These are phyloP conservation scores for Temnothorax unifasciatus DNA, from an alignment of 2,888 invertebrate species.

Conservation along the genomic window DNA sequence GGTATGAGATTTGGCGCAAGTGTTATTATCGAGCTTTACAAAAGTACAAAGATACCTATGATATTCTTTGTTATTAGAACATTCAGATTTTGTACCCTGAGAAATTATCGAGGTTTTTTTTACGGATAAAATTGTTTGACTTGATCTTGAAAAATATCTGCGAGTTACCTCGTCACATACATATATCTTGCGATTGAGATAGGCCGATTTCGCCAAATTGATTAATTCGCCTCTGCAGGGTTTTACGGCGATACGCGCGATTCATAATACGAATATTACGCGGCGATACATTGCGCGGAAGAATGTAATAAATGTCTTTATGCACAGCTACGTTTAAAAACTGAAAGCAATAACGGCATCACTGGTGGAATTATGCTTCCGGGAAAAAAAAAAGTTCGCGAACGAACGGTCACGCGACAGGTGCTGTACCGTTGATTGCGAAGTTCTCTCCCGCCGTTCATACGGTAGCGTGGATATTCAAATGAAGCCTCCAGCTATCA, in stretches of 20 bases:
- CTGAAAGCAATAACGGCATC: conserved; percentile 39
- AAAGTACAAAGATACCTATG: not conserved
- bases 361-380: conserved; percentile 31
- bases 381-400: conserved; percentile 5
- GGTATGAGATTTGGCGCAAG: not conserved
- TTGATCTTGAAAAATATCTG: not conserved
- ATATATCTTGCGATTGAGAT: not conserved
- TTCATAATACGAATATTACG: conserved; percentile 5
- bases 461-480: conserved; percentile 38
- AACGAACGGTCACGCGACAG: conserved; percentile 53
- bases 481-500: conserved; percentile 43
- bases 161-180: not conserved
- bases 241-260: not conserved
- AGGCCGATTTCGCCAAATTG: conserved; percentile 16
- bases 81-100: not conserved
- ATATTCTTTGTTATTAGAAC: not conserved
- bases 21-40: not conserved
- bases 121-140: not conserved
- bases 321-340: conserved; percentile 14
- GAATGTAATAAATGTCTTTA: conserved; percentile 44
- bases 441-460: conserved; percentile 33
- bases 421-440: conserved; percentile 47
- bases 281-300: conserved; percentile 6
- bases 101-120: not conserved
- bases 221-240: conserved; percentile 6